phyloP scores from a whole-genome alignment of 2,888 invertebrate species.

The Phymatocera aterrima region DNA sequence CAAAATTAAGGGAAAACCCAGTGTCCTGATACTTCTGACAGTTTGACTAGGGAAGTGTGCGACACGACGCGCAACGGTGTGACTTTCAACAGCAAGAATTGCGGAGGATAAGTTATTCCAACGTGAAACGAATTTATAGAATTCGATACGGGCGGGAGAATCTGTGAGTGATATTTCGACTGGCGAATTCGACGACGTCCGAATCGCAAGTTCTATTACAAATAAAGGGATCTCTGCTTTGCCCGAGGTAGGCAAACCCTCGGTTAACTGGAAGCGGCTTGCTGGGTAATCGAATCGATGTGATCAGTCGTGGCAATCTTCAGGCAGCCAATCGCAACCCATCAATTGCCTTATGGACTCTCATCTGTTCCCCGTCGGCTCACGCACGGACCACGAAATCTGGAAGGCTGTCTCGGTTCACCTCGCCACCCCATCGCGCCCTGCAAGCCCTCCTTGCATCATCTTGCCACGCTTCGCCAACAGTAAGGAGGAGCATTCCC shows the following conservation, averaged over 20 bases:
- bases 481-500: not conserved
- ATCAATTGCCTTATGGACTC: conserved; percentile 36
- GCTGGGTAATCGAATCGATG: conserved; percentile 31
- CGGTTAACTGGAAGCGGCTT: conserved; percentile 18
- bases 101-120: not conserved
- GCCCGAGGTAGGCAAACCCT: not conserved
- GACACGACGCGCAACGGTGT: not conserved
- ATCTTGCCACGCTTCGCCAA: not conserved
- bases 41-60: not conserved
- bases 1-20: too few relatives aligned
- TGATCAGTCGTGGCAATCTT: conserved; percentile 16
- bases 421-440: not conserved
- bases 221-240: conserved; percentile 32
- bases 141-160: conserved; percentile 6
- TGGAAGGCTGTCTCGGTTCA: not conserved
- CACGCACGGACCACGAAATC: not conserved
- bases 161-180: conserved; percentile 5
- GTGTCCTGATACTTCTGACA: too few relatives aligned
- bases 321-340: conserved; percentile 39
- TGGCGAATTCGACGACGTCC: conserved; percentile 10
- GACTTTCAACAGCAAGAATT: not conserved
- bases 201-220: conserved; percentile 30
- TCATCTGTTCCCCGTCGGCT: conserved; percentile 21
- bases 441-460: not conserved
- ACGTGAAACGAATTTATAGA: not conserved